These are phyloP conservation scores for Neopipo cinnamomea DNA, from an alignment of 2,113 vertebrate species.

Conservation along the genomic window DNA sequence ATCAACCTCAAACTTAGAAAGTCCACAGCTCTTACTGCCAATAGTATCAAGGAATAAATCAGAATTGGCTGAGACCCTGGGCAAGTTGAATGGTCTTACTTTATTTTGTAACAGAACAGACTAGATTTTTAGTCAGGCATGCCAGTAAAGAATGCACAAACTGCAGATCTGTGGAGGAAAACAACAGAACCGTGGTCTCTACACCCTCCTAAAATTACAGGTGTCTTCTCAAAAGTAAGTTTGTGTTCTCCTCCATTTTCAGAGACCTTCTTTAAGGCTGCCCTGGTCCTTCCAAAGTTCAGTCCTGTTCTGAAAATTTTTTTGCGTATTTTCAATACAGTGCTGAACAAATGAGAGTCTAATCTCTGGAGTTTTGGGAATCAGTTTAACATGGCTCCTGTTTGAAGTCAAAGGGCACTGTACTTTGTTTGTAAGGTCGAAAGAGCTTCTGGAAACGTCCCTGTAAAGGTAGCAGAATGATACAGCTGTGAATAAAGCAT, in stretches of 20 bases:
- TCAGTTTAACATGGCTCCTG: neutral
- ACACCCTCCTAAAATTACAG: neutral
- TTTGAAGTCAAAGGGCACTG: neutral
- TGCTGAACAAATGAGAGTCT: neutral
- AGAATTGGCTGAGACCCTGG: neutral
- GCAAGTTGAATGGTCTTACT: neutral
- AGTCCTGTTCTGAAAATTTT: neutral
- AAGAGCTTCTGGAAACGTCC: neutral
- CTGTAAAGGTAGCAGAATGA: neutral
- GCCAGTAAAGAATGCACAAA: neutral
- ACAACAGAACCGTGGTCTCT: fast-evolving
- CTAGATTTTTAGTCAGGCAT: neutral
- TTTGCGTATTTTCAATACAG: neutral
- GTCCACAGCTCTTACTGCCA: neutral
- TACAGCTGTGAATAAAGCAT: neutral
- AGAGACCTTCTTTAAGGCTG: neutral
- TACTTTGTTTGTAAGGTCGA: neutral
- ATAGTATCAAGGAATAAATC: neutral
- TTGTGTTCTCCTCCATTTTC: neutral
- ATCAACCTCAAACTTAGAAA: neutral
- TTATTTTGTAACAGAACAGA: neutral
- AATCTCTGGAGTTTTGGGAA: neutral
- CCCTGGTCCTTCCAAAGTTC: neutral
- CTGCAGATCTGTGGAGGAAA: neutral
- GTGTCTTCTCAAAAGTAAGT: neutral